Conservation (phyloP, 1,140 invertebrate species). For the Drosophila bifasciata region DNA sequence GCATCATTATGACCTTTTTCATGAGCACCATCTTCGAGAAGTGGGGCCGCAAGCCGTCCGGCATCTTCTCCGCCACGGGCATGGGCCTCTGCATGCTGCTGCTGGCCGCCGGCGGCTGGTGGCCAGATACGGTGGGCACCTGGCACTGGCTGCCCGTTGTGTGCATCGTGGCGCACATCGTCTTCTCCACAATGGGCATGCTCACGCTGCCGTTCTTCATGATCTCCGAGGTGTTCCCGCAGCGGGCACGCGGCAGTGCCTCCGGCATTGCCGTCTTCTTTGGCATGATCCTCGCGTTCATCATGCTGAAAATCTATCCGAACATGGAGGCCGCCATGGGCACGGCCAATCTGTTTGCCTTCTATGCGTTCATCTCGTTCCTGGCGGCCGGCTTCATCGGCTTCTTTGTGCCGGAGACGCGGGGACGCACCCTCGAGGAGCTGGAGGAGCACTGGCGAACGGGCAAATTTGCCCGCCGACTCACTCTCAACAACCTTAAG, state of each 20-base stretch:
- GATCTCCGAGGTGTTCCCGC: slow-evolving; percentile 90
- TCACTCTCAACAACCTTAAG: slow-evolving; percentile 53
- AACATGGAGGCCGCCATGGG: slow-evolving; percentile 86
- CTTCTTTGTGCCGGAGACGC: slow-evolving; percentile 92
- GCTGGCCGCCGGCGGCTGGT: slow-evolving; percentile 84
- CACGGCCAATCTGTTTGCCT: slow-evolving; percentile 88
- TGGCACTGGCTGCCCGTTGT: slow-evolving; percentile 83
- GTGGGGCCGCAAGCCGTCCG: slow-evolving; percentile 86
- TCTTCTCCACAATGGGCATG: slow-evolving; percentile 87
- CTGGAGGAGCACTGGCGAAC: slow-evolving; percentile 87
- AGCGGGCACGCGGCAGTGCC: slow-evolving; percentile 87
- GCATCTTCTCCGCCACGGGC: slow-evolving; percentile 86
- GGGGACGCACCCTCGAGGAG: slow-evolving; percentile 90
- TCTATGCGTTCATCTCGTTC: slow-evolving; percentile 89
- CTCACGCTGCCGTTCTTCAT: slow-evolving; percentile 89
- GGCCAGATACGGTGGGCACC: slow-evolving; percentile 62
- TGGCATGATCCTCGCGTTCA: slow-evolving; percentile 90
- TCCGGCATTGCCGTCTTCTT: slow-evolving; percentile 88
- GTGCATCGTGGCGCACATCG: slow-evolving; percentile 86
- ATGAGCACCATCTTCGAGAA: slow-evolving; percentile 86
- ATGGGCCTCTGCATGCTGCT: slow-evolving; percentile 87
- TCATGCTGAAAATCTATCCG: slow-evolving; percentile 91
- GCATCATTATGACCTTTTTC: slow-evolving; percentile 86
- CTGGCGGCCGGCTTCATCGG: slow-evolving; percentile 89
- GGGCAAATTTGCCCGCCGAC: slow-evolving; percentile 52